These are phyloP conservation scores for Catostylus mosaicus DNA, from an alignment of 30 jellyfish, hydroid and myxozoan genomes.

Conservation along the genomic window DNA sequence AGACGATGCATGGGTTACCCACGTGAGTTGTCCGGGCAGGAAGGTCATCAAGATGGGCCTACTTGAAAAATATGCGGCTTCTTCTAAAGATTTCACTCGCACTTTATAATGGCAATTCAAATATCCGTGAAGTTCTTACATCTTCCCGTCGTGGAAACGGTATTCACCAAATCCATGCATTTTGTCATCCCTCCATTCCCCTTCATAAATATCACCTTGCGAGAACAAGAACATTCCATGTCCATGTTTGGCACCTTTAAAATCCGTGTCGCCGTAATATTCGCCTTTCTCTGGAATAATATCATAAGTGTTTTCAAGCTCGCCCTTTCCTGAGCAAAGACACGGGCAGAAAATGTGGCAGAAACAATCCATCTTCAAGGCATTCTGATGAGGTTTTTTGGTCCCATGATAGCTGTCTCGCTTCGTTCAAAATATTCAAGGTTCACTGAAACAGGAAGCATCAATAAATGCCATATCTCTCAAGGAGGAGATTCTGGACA, in stretches of 20 bases:
- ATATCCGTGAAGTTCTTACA: too few species aligned
- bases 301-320: slow-evolving; percentile 44
- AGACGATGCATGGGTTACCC: too few species aligned
- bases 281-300: slow-evolving; percentile 66
- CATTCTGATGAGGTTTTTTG: neutral
- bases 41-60: too few species aligned
- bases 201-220: slow-evolving; percentile 68
- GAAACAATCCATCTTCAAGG: slow-evolving; percentile 9
- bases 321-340: neutral
- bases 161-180: slow-evolving; percentile 71
- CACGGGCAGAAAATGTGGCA: slow-evolving; percentile 59
- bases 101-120: too few species aligned
- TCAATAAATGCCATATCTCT: too few species aligned
- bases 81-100: too few species aligned
- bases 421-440: neutral
- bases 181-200: slow-evolving; percentile 66
- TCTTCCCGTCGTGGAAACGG: slow-evolving; percentile 52
- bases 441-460: neutral
- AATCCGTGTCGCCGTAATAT: slow-evolving; percentile 52
- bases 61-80: too few species aligned
- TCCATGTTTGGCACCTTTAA: slow-evolving; percentile 59
- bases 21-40: too few species aligned
- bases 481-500: too few species aligned
- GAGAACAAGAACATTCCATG: slow-evolving; percentile 40
- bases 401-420: neutral